These are phyloP conservation scores for Synanceia verrucosa DNA, from an alignment of 2,797 vertebrate genomes.

Conservation along the genomic window DNA sequence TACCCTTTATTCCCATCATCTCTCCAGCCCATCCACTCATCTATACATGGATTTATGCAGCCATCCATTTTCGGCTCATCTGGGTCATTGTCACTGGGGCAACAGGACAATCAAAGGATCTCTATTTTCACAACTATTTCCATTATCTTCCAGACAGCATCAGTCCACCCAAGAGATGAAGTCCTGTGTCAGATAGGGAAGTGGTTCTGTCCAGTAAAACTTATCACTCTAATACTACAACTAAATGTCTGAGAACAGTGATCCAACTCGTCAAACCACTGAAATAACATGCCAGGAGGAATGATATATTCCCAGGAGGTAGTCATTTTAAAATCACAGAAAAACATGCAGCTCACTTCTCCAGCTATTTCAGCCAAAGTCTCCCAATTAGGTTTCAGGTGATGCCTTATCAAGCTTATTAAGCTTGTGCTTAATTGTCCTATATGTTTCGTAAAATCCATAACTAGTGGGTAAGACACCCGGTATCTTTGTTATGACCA, in stretches of 20 bases:
- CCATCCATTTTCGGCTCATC: constrained; percentile 2
- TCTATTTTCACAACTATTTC: background rate
- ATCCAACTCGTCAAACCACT: background rate
- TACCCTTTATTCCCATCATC: background rate
- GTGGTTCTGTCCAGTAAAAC: background rate
- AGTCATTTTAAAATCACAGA: background rate
- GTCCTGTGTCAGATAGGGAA: background rate
- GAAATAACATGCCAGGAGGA: background rate
- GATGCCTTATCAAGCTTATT: too few relatives aligned
- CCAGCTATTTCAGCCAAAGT: background rate
- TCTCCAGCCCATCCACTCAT: background rate
- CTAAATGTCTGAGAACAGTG: background rate
- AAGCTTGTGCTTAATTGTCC: too few relatives aligned
- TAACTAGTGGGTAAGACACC: too few relatives aligned
- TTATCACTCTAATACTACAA: background rate
- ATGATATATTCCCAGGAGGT: background rate
- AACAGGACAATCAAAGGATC: background rate
- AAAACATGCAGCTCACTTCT: background rate
- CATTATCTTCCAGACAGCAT: background rate
- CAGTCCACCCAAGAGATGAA: background rate
- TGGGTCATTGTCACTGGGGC: background rate
- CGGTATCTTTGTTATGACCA: too few relatives aligned
- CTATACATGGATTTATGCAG: constrained; percentile 4
- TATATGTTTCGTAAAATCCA: too few relatives aligned
- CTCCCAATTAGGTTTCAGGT: too few relatives aligned